Evolutionary conservation across 1,140 invertebrate species (phyloP).

Genomic region (Pogonus chalceus): DNA sequence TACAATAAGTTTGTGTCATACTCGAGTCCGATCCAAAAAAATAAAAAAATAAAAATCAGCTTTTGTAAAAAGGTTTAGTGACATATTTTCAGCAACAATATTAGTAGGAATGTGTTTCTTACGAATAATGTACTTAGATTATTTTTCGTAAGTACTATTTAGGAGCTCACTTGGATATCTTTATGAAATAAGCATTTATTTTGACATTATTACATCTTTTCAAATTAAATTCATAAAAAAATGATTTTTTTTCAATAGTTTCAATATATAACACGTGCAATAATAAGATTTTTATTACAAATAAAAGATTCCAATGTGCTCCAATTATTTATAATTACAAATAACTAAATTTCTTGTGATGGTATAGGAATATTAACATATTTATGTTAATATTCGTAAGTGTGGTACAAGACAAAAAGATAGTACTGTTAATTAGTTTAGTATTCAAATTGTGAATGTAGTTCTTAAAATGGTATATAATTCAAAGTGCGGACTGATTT

Average conservation of each 20-base stretch:
- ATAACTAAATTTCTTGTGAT: slow-evolving; percentile 6
- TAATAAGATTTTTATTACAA: not conserved
- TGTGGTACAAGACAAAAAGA: not conserved
- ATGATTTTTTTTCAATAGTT: no score
- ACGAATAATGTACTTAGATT: not conserved
- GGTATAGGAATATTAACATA: not conserved
- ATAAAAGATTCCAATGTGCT: not conserved
- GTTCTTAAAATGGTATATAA: not conserved
- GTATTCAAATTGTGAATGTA: slow-evolving; percentile 6
- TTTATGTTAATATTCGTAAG: not conserved
- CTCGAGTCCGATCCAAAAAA: slow-evolving; percentile 4
- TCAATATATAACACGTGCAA: no score
- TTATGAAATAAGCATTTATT: no score
- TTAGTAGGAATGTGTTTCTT: not conserved
- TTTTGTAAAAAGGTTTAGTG: slow-evolving; percentile 4
- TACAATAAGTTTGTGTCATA: slow-evolving; percentile 7
- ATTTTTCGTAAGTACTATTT: not conserved
- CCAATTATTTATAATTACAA: not conserved
- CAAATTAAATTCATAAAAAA: no score
- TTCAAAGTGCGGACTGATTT: slow-evolving; percentile 5
- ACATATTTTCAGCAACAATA: slow-evolving; percentile 3
- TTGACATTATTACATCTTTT: no score
- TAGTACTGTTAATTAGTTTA: slow-evolving; percentile 5
- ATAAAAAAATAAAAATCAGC: not conserved
- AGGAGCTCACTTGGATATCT: not conserved